Percentiles rank a stretch among this genome's conserved stretches.
Conservation (phyloP, 2,888 invertebrate genomes). For the Boloria euphrosyne region DNA sequence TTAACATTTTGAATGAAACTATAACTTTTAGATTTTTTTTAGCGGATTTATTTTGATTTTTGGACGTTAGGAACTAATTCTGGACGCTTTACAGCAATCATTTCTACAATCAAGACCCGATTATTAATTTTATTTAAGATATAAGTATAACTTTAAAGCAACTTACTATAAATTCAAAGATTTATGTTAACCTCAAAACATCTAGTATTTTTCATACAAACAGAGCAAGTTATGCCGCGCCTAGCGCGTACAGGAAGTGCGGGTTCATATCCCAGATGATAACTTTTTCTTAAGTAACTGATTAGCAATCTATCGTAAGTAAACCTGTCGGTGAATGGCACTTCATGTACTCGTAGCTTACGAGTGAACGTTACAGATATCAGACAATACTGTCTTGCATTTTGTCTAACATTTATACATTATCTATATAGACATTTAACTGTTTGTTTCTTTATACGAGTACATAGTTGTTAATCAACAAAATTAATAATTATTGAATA, state of each 20-base stretch:
- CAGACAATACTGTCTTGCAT: slow-evolving; percentile 18
- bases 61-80: too few relatives aligned
- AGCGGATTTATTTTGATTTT: too few relatives aligned
- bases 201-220: slow-evolving; percentile 8
- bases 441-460: too few relatives aligned
- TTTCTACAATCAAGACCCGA: too few relatives aligned
- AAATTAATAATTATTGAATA: too few relatives aligned
- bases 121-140: too few relatives aligned
- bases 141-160: background rate
- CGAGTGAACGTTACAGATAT: slow-evolving; percentile 17
- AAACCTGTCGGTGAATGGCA: slow-evolving; percentile 34
- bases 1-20: too few relatives aligned
- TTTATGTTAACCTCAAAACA: slow-evolving; percentile 6
- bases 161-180: background rate
- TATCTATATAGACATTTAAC: background rate
- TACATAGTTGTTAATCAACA: too few relatives aligned
- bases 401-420: background rate
- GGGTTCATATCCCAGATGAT: slow-evolving; percentile 33
- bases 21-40: too few relatives aligned
- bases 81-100: too few relatives aligned
- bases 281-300: slow-evolving; percentile 34
- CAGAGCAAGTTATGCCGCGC: slow-evolving; percentile 18
- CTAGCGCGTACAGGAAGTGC: slow-evolving; percentile 31
- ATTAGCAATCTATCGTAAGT: slow-evolving; percentile 34
- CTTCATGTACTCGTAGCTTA: slow-evolving; percentile 24